Evolutionary conservation across 1,140 invertebrate genomes (phyloP).

Genomic region (Pachypeltis micranthus): DNA sequence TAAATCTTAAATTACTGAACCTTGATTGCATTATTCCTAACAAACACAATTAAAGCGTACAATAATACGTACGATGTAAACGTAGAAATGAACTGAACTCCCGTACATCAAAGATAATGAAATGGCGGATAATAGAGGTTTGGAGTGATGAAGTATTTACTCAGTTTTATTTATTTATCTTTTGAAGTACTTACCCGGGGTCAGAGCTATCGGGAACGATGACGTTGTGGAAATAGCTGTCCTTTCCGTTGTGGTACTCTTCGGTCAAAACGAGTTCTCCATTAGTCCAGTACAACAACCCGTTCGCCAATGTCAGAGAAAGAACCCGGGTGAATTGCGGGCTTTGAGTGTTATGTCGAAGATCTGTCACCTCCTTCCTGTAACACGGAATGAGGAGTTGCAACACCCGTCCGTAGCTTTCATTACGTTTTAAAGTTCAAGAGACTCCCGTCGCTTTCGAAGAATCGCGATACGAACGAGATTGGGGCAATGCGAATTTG

Average conservation of each 20-base stretch:
- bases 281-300: conserved; percentile 73
- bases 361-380: conserved; percentile 53
- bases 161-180: too few species aligned
- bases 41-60: too few species aligned
- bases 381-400: not conserved
- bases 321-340: conserved; percentile 64
- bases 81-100: not conserved
- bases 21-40: too few species aligned
- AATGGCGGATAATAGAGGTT: too few species aligned
- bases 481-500: too few species aligned
- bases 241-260: conserved; percentile 49
- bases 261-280: conserved; percentile 57
- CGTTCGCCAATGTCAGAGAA: conserved; percentile 59
- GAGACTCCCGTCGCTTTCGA: too few species aligned
- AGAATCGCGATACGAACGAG: not conserved
- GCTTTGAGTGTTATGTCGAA: conserved; percentile 59
- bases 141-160: too few species aligned
- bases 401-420: not conserved
- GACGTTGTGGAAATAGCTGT: conserved; percentile 61
- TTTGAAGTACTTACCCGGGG: conserved; percentile 24
- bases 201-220: conserved; percentile 41
- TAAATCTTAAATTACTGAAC: too few species aligned
- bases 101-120: too few species aligned
- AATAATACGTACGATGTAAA: not conserved
- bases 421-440: not conserved